Base-by-base conservation (phyloP, 2,113 vertebrate genomes). In the Heterotis niloticus region DNA sequence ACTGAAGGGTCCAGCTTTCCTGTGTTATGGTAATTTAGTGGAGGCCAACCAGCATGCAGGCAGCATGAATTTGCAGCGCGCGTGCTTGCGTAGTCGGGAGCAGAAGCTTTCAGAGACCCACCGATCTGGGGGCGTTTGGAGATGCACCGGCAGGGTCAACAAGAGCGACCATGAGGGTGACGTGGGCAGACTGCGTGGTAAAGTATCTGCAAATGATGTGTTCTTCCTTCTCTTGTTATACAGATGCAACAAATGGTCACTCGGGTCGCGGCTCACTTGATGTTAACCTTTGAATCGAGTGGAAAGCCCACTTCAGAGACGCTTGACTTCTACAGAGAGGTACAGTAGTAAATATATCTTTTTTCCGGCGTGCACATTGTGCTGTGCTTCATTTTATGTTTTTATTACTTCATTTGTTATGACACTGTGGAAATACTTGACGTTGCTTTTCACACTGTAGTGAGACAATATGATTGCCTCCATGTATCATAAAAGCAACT, bases 191-290 rank as follows among this genome's bases (percentile, higher is more conserved):
- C 23, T 23, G 34, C 2, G 23, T 2, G 10, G n/a, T 65, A n/a
- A 65, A 65, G n/a, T n/a, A 23, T 10, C 23, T 24, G 51, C 1
- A 12, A 57, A 24, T 57, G n/a, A 73, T 65, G 13, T 13, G 20
- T 4, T 10, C 26, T 28, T 9, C 51, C 18, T 59, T 18, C 72
- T 56, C 56, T 60, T 0, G 18, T 80, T 79, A 76, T 76, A 57
- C 82, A 90, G 85, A 82, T 82, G 26, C 82, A 83, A 81, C 83
- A 77, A 83, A 87, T 76, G 84, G 84, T 82, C 82, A 82, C 12
- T 23, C 76, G 79, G 81, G 82, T 75, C 54, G 0, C 23, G 56
- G 59, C 23, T 7, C 74, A 17, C 11, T 79, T 78, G 84, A 80
- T 76, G 81, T 79, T 83, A 77, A 77, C 74, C 84, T 79, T 77